phyloP scores from a whole-genome alignment of 2,888 invertebrate species.

The Frankliniella intonsa region DNA sequence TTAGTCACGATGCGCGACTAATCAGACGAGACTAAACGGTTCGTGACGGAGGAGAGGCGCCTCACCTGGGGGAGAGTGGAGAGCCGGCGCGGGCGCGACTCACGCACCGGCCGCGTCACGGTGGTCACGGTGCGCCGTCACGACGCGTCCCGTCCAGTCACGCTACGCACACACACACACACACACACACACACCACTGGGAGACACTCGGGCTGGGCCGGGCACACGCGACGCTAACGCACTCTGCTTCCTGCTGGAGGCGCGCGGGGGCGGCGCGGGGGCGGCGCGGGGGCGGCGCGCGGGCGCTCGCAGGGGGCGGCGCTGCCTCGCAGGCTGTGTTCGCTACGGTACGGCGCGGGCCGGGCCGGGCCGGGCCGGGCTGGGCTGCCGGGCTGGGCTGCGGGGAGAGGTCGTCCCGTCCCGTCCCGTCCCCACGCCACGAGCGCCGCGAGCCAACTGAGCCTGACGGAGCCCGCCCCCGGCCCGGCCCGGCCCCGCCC shows the following conservation, averaged over 20 bases:
- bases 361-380: background rate
- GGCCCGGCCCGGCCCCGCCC: background rate
- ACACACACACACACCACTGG: background rate
- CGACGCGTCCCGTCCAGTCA: background rate
- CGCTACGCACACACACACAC: background rate
- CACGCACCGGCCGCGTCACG: background rate
- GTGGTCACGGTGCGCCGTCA: background rate
- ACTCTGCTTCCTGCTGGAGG: background rate
- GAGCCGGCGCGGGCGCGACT: background rate
- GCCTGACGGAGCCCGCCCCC: background rate
- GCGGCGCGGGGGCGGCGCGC: background rate
- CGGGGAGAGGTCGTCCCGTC: background rate
- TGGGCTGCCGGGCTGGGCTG: background rate
- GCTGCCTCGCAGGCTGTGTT: background rate
- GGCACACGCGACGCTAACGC: background rate
- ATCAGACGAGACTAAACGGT: background rate
- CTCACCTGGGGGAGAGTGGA: background rate
- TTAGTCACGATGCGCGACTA: too few species aligned
- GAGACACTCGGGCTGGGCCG: background rate
- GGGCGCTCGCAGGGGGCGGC: background rate
- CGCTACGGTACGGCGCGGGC: background rate
- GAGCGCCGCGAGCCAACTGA: conserved; percentile 18
- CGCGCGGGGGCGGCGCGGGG: background rate
- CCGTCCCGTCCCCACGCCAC: background rate
- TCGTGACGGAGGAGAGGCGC: background rate